Base-by-base conservation (phyloP, 2,888 invertebrate species). In the Carcina quercana region DNA sequence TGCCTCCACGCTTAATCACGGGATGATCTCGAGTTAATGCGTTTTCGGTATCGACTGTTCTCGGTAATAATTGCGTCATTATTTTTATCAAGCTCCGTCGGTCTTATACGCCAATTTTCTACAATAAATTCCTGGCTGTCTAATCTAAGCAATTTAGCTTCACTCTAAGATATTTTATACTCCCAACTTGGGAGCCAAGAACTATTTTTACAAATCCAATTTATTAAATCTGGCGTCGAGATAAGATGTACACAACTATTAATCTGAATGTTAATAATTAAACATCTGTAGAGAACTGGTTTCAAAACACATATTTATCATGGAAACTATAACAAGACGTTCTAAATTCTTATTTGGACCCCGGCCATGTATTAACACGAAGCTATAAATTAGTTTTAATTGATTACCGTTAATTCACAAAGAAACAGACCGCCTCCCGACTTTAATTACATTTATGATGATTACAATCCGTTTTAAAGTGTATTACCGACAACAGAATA, bases 1-100 rank as follows among this genome's bases (percentile, higher is more conserved):
- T 66, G 66, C 54, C 56, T 59, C 53, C 52, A 59, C 63, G 67
- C 69, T 79, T 80, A 79, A 80, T 80, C 76, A 76, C 70, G 62
- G 59, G 59, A 66, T 68, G 70, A 75, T 79, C 70, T 70, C 53
- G 55, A 42, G 51, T 57, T 75, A 76, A 76, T 75, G 66, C 60
- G 65, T 59, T 69, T 70, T 73, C 57, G 60, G 66, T 68, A 63
- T 61, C 50, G 54, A 54, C 52, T 60, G 53, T 50, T 49, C 43
- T 51, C 38, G 31, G 41, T 30, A 31, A 33, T 46, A 43, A 42
- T 41, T 43, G 35, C 38, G 33, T 29, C 15, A 27, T 32, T 35
- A 28, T 25, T 29, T 24, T 15, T 33, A 32, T 20, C 35, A 35
- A 30, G 22, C 22, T 32, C 15, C 20, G 19, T 19, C 27, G 15